Percentiles rank a stretch among this genome's conserved stretches.
Conservation (phyloP, 2,113 vertebrate species). For the Cathartes aura region DNA sequence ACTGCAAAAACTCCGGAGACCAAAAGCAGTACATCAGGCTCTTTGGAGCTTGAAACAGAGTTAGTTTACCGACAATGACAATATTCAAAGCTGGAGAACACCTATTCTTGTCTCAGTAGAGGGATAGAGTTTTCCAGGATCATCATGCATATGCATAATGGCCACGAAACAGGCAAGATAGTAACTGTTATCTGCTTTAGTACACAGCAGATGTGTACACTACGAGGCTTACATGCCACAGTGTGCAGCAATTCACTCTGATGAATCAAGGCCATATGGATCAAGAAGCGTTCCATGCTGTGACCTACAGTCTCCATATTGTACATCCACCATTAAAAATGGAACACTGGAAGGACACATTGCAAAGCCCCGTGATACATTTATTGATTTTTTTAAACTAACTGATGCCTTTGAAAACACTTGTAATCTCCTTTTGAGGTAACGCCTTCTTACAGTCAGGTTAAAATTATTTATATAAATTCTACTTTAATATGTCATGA, state of each 20-base stretch:
- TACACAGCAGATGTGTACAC: background rate
- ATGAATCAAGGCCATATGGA: background rate
- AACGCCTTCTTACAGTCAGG: background rate
- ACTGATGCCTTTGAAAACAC: background rate
- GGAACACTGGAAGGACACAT: background rate
- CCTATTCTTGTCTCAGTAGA: background rate
- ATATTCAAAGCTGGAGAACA: background rate
- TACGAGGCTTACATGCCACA: background rate
- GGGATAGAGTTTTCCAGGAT: background rate
- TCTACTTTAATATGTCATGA: background rate
- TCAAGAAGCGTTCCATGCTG: background rate
- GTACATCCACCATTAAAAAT: background rate
- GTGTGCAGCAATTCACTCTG: background rate
- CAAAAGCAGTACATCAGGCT: background rate
- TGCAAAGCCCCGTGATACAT: background rate
- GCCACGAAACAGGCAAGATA: background rate
- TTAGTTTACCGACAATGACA: background rate
- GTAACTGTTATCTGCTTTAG: background rate
- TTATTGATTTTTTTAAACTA: background rate
- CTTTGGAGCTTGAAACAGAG: background rate
- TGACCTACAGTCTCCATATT: background rate
- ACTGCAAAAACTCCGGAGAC: background rate
- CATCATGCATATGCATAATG: background rate
- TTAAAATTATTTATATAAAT: background rate
- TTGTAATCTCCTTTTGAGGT: background rate